phyloP scores from a whole-genome alignment of 1,140 invertebrate genomes.

The Eupeodes corollae region DNA sequence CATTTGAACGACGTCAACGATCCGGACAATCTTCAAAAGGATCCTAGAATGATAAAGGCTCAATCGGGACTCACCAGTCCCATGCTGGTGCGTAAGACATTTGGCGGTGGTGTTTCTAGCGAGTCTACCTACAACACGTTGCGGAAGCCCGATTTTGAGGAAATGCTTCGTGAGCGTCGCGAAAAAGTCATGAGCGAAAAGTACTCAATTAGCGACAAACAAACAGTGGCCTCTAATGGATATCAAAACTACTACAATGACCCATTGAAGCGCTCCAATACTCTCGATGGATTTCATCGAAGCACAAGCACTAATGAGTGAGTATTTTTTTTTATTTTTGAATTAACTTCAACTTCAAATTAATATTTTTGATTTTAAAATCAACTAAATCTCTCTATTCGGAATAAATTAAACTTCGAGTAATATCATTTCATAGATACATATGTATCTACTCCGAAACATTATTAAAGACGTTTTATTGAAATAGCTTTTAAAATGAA shows the following conservation, averaged over 20 bases:
- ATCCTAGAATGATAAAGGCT: slow-evolving; percentile 28
- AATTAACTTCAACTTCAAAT: no score
- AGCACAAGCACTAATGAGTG: neutral
- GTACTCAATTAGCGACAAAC: no score
- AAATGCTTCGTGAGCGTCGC: slow-evolving; percentile 31
- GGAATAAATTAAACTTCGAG: no score
- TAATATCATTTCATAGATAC: no score
- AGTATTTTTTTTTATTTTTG: neutral
- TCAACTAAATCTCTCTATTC: no score
- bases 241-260: neutral
- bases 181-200: slow-evolving; percentile 29
- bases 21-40: neutral
- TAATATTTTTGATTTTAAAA: no score
- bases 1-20: neutral
- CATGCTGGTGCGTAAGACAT: slow-evolving; percentile 35
- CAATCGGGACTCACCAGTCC: slow-evolving; percentile 36
- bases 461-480: no score
- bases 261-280: neutral
- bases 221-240: neutral
- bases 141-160: slow-evolving; percentile 24
- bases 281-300: neutral
- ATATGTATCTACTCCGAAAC: no score
- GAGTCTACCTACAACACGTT: slow-evolving; percentile 8
- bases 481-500: no score
- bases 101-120: slow-evolving; percentile 12